phyloP scores from a whole-genome alignment of 1,140 invertebrate genomes.

The Eriosoma lanigerum region DNA sequence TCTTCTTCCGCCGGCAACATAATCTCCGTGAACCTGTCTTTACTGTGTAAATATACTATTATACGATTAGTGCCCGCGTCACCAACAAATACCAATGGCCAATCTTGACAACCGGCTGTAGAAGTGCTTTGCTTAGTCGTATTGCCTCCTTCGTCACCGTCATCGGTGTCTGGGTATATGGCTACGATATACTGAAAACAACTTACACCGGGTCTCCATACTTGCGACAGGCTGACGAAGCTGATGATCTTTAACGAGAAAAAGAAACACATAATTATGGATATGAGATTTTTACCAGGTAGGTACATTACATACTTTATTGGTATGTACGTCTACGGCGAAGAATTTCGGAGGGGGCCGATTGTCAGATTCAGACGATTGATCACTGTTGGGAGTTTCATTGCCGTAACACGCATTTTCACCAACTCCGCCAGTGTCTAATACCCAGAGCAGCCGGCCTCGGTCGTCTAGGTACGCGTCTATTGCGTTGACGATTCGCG shows the following conservation, averaged over 20 bases:
- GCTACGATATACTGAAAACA: neutral
- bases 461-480: too few relatives aligned
- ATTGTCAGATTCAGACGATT: too few relatives aligned
- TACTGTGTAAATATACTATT: neutral
- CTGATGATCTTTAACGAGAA: too few relatives aligned
- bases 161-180: neutral
- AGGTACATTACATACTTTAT: neutral
- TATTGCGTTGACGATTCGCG: too few relatives aligned
- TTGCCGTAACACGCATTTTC: too few relatives aligned
- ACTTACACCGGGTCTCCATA: too few relatives aligned
- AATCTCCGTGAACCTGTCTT: neutral
- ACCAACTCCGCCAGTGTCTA: too few relatives aligned
- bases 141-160: neutral
- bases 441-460: neutral
- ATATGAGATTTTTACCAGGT: neutral
- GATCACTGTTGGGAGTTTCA: neutral
- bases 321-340: too few relatives aligned
- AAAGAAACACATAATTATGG: neutral
- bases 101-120: neutral
- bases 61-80: slow-evolving; percentile 3
- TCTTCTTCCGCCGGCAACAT: neutral
- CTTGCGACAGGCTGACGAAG: too few relatives aligned
- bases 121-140: too few relatives aligned
- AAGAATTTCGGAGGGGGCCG: too few relatives aligned
- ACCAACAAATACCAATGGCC: neutral